Conservation (phyloP, 2,888 invertebrate species). For the Trichopria drosophilae region DNA sequence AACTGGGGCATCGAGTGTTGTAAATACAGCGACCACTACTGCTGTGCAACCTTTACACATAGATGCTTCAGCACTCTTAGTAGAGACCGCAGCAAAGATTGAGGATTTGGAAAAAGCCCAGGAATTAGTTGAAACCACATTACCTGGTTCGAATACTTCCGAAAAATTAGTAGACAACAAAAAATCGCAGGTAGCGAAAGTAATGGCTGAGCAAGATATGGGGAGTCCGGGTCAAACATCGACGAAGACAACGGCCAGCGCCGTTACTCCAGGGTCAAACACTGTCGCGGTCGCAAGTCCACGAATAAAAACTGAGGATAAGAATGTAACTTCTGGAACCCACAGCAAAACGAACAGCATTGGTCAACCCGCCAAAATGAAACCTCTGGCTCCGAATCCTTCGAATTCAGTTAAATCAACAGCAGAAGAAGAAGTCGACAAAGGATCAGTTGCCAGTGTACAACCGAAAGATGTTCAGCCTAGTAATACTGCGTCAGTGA, state of each 20-base stretch:
- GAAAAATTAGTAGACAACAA: background rate
- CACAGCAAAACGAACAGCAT: constrained; percentile 26
- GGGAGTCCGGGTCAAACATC: no score
- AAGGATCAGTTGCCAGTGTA: no score
- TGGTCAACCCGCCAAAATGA: constrained; percentile 30
- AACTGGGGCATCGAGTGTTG: constrained; percentile 51
- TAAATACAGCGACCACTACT: constrained; percentile 53
- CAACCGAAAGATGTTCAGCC: no score
- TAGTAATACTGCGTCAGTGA: no score
- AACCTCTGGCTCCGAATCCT: no score
- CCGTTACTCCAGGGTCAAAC: background rate
- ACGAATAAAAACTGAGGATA: constrained; percentile 4
- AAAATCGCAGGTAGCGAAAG: no score
- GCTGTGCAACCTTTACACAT: constrained; percentile 53
- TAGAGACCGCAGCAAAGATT: constrained; percentile 36
- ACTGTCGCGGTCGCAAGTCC: background rate
- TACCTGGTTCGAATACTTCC: background rate
- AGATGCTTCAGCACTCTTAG: constrained; percentile 43
- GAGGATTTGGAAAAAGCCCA: constrained; percentile 14
- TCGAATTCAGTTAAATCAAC: no score
- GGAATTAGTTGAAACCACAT: constrained; percentile 2
- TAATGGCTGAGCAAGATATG: no score
- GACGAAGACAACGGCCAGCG: no score
- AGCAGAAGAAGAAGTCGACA: no score
- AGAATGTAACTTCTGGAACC: constrained; percentile 16